These are phyloP conservation scores for Papilio protenor DNA, from an alignment of 2,888 invertebrate genomes.

Conservation along the genomic window DNA sequence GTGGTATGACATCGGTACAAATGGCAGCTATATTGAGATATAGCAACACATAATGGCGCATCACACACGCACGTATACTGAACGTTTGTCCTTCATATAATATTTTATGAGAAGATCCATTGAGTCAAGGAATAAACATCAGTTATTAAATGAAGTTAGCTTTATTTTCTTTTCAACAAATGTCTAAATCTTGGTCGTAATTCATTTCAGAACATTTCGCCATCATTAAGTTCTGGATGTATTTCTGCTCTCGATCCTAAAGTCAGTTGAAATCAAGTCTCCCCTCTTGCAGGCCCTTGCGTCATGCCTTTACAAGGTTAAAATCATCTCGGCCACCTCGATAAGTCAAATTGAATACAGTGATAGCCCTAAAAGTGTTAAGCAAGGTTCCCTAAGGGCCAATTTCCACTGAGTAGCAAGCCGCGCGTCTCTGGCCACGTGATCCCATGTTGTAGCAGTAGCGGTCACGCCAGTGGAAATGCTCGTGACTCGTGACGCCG, in stretches of 20 bases:
- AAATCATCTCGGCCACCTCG: not conserved
- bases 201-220: not conserved
- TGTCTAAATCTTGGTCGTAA: not conserved
- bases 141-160: no score
- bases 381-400: not conserved
- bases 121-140: not conserved
- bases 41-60: not conserved
- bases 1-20: not conserved
- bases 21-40: slow-evolving; percentile 3
- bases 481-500: not conserved
- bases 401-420: not conserved
- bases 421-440: not conserved
- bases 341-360: no score
- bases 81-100: not conserved
- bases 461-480: not conserved
- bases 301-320: slow-evolving; percentile 2
- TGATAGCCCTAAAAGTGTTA: slow-evolving; percentile 1
- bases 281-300: not conserved
- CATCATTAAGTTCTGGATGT: not conserved
- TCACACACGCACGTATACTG: not conserved
- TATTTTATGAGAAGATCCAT: not conserved
- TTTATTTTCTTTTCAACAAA: not conserved
- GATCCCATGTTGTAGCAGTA: not conserved
- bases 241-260: not conserved
- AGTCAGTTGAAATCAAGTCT: not conserved